Conservation (phyloP, 1,140 invertebrate genomes). For the Panulirus ornatus region DNA sequence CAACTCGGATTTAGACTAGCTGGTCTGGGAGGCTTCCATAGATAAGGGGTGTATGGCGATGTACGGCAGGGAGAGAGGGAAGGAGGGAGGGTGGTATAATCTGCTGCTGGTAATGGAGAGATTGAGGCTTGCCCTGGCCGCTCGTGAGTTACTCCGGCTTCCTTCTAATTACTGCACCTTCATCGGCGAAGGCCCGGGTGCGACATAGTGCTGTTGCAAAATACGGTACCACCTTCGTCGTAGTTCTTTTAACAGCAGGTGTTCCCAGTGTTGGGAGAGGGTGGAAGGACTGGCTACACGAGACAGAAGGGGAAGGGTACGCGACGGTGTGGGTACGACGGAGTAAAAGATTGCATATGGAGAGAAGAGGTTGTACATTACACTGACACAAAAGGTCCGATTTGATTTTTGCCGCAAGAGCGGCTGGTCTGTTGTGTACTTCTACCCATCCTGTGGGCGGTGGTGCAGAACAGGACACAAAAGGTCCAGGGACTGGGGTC, state of each 20-base stretch:
- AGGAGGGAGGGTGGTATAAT: conserved; percentile 10
- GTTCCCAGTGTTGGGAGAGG: neutral
- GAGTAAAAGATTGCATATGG: too few relatives aligned
- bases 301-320: neutral
- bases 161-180: conserved; percentile 32
- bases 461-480: too few relatives aligned
- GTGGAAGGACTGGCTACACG: neutral
- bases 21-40: too few relatives aligned
- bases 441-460: too few relatives aligned
- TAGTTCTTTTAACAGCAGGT: too few relatives aligned
- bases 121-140: conserved; percentile 30
- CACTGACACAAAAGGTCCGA: too few relatives aligned
- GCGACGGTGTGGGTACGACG: neutral
- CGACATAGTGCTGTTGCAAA: neutral
- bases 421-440: too few relatives aligned
- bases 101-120: conserved; percentile 45
- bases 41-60: conserved; percentile 6
- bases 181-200: conserved; percentile 4
- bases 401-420: too few relatives aligned
- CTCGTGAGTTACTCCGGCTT: conserved; percentile 30
- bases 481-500: too few relatives aligned
- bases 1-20: too few relatives aligned
- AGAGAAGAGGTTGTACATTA: too few relatives aligned
- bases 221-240: too few relatives aligned
- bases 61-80: neutral